Evolutionary conservation across 1,140 invertebrate genomes (phyloP), one percentile per base, ranked within the genome.

Genomic region (Drosophila mayri): DNA sequence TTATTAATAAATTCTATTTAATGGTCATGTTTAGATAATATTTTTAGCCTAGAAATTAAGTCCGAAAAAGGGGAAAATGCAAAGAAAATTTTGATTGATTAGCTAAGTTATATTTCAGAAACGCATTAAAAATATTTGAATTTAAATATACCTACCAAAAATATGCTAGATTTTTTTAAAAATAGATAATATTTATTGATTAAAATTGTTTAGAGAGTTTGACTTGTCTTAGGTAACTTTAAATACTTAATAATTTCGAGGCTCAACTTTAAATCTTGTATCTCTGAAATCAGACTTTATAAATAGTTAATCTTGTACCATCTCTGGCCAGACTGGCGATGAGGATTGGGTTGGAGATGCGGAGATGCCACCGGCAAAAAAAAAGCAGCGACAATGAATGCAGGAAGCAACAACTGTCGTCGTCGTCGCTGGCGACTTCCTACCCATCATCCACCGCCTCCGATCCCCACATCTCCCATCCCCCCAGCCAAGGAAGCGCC

Each of bases 331-430:
- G 66, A 50, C 74, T 54, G 64, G 22, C 25, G 61, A 54, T 57
- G 64, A 16, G 46, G 64, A 22, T 20, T 20, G 10, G 54, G 54
- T 25, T 35, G 59, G 38, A 58, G 61, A 49, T 47, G 43, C 20
- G 80, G 80, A 83, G 80, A 83, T 79, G 80, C 75, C 70, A 50
- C 64, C 58, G 60, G 66, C 67, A 79, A 79, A 82, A 52, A 30
- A 82, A 52, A 76, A 74, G 63, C 66, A 82, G 79, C 83, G 79
- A 87, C 83, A 82, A 82, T 79, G 86, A 84, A 87, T 87, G 83
- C 83, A 87, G 83, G 83, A 87, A 87, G 83, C 83, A 82, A 87
- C 83, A 87, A 87, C 62, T 62, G 78, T 70, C 59, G 72, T 63
- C 52, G 54, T 43, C n/a, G 46, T 38, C 18, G 62, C 10, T 47